Percentiles rank a stretch among this genome's conserved stretches.
phyloP scores from a whole-genome alignment of 2,797 vertebrate species.

The Microctenopoma steveboyesi region DNA sequence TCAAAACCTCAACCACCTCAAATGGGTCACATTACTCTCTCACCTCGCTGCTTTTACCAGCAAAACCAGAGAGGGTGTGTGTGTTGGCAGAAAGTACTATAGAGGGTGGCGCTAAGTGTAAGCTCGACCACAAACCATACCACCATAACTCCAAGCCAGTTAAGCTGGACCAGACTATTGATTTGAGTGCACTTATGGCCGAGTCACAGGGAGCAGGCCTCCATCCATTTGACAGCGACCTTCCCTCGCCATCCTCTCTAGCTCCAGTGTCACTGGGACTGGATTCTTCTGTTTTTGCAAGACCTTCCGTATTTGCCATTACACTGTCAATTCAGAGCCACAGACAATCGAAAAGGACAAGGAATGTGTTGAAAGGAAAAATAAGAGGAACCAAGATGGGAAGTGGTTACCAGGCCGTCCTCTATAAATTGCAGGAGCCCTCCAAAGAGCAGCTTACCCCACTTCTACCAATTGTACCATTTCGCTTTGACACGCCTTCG shows the following conservation, averaged over 20 bases:
- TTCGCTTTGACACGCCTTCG: slow-evolving; percentile 93
- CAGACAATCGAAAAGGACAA: slow-evolving; percentile 74
- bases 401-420: slow-evolving; percentile 76
- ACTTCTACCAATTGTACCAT: slow-evolving; percentile 83
- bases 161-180: slow-evolving; percentile 73
- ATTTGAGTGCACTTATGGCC: slow-evolving; percentile 87
- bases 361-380: slow-evolving; percentile 54
- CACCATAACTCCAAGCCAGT: slow-evolving; percentile 58
- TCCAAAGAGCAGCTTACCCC: slow-evolving; percentile 79
- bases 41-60: slow-evolving; percentile 62
- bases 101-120: slow-evolving; percentile 23
- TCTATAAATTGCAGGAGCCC: slow-evolving; percentile 81
- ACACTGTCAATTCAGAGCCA: slow-evolving; percentile 86
- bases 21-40: slow-evolving; percentile 67
- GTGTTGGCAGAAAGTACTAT: slow-evolving; percentile 26
- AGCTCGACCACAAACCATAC: slow-evolving; percentile 58
- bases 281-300: slow-evolving; percentile 81
- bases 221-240: slow-evolving; percentile 26
- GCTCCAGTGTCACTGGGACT: slow-evolving; percentile 28
- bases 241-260: slow-evolving; percentile 61
- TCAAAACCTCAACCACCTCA: slow-evolving; percentile 71
- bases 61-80: slow-evolving; percentile 59
- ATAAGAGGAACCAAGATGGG: slow-evolving; percentile 34
- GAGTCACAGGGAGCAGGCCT: slow-evolving; percentile 33
- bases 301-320: slow-evolving; percentile 93